Evolutionary conservation across 2,113 vertebrate species (phyloP).

Genomic region (Sphyrna mokarran): DNA sequence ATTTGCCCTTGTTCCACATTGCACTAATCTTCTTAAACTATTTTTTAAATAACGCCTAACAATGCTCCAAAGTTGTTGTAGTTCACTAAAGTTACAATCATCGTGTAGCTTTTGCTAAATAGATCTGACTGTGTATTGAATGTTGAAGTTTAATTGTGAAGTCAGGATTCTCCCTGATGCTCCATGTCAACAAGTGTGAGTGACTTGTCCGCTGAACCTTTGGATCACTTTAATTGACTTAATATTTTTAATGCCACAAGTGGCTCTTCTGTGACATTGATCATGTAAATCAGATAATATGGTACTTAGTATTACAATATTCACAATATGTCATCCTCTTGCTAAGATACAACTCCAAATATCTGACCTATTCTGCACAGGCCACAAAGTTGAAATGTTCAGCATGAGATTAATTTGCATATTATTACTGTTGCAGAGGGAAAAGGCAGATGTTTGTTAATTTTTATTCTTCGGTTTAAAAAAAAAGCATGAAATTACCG

Average conservation of each 20-base stretch:
- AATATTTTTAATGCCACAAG: background rate
- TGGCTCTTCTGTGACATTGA: background rate
- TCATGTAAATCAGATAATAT: background rate
- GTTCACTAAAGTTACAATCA: background rate
- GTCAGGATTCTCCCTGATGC: background rate
- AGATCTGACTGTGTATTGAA: background rate
- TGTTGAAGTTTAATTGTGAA: background rate
- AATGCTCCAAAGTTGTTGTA: background rate
- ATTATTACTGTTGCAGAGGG: background rate
- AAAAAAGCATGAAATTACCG: background rate
- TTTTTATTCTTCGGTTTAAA: background rate
- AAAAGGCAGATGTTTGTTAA: background rate
- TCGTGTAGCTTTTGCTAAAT: background rate
- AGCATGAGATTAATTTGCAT: background rate
- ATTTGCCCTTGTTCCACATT: background rate
- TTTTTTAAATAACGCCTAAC: background rate
- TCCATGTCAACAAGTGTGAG: background rate
- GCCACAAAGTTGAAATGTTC: background rate
- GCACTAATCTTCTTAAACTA: background rate
- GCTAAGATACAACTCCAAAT: background rate
- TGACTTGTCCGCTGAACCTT: background rate
- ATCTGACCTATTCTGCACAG: background rate
- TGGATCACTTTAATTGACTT: background rate
- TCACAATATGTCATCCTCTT: background rate
- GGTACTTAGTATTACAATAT: background rate